Conservation (phyloP, 1,140 invertebrate genomes). For the Lasioglossum albipes region DNA sequence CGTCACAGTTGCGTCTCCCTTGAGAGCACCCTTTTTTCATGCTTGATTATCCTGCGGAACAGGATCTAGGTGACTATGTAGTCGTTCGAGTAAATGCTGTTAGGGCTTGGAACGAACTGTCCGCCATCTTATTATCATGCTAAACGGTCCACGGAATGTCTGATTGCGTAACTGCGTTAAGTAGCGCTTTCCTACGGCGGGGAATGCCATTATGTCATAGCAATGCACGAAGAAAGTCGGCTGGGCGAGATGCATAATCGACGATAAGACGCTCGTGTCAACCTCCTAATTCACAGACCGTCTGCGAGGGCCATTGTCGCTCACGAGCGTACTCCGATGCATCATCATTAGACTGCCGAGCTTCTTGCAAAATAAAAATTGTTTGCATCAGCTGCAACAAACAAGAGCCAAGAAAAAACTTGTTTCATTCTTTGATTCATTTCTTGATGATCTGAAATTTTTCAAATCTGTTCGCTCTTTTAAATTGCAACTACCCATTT, state of each 20-base stretch:
- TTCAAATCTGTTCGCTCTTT: too few species aligned
- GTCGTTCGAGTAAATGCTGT: neutral
- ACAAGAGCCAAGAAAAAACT: too few species aligned
- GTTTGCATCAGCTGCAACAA: too few species aligned
- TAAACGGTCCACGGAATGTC: neutral
- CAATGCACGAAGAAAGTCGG: neutral
- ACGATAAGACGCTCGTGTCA: neutral
- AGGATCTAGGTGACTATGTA: neutral
- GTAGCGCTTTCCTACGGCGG: slow-evolving; percentile 15
- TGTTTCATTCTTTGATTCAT: too few species aligned
- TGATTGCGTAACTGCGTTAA: slow-evolving; percentile 20
- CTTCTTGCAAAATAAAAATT: too few species aligned
- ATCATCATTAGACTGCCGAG: too few species aligned
- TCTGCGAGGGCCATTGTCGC: neutral
- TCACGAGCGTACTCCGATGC: too few species aligned
- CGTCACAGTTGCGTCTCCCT: neutral
- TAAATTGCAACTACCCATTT: too few species aligned
- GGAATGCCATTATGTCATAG: slow-evolving; percentile 28
- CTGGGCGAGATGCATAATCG: neutral
- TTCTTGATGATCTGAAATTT: too few species aligned
- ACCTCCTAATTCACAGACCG: neutral
- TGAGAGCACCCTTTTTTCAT: neutral
- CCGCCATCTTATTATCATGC: slow-evolving; percentile 14
- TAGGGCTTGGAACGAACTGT: neutral
- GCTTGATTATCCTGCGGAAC: neutral